These are phyloP conservation scores for Lepidocolaptes lacrymiger DNA, from an alignment of 2,797 vertebrate genomes.

Conservation along the genomic window DNA sequence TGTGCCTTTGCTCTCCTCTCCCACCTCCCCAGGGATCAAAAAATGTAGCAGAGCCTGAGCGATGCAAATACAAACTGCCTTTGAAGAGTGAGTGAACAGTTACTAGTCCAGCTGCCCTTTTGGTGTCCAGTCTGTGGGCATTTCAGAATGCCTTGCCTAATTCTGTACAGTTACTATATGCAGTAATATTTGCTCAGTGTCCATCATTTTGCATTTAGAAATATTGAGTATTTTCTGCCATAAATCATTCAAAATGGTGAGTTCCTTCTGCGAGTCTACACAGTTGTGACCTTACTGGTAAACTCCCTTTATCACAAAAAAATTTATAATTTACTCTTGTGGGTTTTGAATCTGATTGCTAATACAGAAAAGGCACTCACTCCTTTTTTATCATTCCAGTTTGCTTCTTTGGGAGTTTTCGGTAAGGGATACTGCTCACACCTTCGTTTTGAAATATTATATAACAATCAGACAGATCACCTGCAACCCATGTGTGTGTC, in stretches of 20 bases:
- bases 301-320: neutral
- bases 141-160: neutral
- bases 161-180: neutral
- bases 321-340: neutral
- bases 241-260: neutral
- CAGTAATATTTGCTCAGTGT: neutral
- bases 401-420: neutral
- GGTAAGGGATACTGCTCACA: neutral
- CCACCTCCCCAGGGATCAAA: neutral
- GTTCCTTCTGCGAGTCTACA: neutral
- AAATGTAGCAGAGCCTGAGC: neutral
- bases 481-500: neutral
- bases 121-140: neutral
- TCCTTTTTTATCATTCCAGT: neutral
- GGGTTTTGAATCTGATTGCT: neutral
- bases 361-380: neutral
- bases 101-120: neutral
- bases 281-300: neutral
- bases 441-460: neutral
- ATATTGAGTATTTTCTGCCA: neutral
- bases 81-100: neutral
- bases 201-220: neutral
- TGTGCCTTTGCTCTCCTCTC: neutral
- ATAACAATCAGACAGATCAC: neutral
- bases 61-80: neutral